A percentile compares a stretch with the other conserved stretches of the same genome.
phyloP scores from a whole-genome alignment of 1,140 invertebrate species.

The Pachyrhynchus sulphureomaculatus region DNA sequence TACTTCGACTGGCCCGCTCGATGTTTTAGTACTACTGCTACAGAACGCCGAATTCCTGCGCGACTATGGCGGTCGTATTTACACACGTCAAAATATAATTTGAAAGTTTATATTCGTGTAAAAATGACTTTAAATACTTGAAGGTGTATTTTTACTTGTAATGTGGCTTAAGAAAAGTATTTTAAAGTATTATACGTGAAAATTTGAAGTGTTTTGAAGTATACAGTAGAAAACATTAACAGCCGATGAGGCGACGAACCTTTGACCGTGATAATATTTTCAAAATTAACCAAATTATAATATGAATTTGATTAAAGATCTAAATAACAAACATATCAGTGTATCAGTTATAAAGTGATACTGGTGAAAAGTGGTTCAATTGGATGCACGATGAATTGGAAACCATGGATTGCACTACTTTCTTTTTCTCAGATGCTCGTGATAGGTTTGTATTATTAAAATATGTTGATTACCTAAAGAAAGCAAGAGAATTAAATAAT shows the following conservation, averaged over 20 bases:
- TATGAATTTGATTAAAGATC: not conserved
- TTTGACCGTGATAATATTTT: not conserved
- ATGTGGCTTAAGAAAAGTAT: not conserved
- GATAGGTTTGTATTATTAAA: constrained; percentile 5
- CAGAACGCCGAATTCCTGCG: not conserved
- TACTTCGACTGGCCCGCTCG: not conserved
- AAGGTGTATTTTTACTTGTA: not conserved
- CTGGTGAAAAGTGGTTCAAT: not conserved
- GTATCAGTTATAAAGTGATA: not conserved
- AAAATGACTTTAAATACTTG: not conserved
- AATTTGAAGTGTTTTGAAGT: not conserved
- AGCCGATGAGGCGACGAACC: not conserved
- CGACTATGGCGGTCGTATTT: constrained; percentile 1
- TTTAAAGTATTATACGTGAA: not conserved
- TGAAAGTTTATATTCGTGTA: not conserved
- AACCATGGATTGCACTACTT: constrained; percentile 21
- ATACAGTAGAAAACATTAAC: not conserved
- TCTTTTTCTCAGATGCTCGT: constrained; percentile 11
- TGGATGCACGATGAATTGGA: constrained; percentile 8
- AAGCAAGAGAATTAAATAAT: too few species aligned
- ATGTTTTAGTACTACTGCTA: not conserved
- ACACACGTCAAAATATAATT: constrained; percentile 2
- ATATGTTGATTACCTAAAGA: too few species aligned
- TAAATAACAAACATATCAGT: too few species aligned
- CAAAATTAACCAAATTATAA: not conserved